Evolutionary conservation across 2,888 invertebrate species (phyloP).

Genomic region (Euplexia lucipara): DNA sequence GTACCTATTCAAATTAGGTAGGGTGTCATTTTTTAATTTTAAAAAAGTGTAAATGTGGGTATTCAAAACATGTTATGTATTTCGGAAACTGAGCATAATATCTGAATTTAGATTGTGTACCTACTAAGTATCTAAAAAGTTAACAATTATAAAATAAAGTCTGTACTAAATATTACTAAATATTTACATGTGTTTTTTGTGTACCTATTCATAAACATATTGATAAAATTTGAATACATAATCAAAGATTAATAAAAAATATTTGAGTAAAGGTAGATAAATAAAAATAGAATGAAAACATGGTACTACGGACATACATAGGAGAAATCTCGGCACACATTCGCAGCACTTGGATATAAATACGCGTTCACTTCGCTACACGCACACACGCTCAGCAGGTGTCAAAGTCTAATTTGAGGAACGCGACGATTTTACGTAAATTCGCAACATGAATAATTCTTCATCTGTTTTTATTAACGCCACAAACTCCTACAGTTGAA

Average conservation of each 20-base stretch:
- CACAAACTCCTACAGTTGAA: neutral
- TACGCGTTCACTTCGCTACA: slow-evolving; percentile 72
- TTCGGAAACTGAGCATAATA: too few relatives aligned
- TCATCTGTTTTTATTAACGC: slow-evolving; percentile 1
- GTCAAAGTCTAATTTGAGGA: slow-evolving; percentile 87
- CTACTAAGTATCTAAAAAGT: too few relatives aligned
- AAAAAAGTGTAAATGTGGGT: too few relatives aligned
- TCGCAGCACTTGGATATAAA: slow-evolving; percentile 72
- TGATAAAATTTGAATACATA: too few relatives aligned
- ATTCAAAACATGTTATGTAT: too few relatives aligned
- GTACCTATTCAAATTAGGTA: too few relatives aligned
- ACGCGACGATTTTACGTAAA: slow-evolving; percentile 70
- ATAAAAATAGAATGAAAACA: slow-evolving; percentile 25
- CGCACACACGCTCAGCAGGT: slow-evolving; percentile 79
- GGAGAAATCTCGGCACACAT: slow-evolving; percentile 73
- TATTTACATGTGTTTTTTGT: too few relatives aligned
- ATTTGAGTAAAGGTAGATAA: slow-evolving; percentile 3
- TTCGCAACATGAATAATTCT: slow-evolving; percentile 39
- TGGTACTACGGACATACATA: slow-evolving; percentile 13
- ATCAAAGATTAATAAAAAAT: neutral
- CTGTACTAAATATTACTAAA: too few relatives aligned
- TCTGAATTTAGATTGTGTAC: too few relatives aligned
- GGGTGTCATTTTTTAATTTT: too few relatives aligned
- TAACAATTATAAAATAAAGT: too few relatives aligned
- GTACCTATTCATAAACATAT: too few relatives aligned